Conservation (phyloP, 2,888 invertebrate genomes). For the Zygogramma bicolorata region DNA sequence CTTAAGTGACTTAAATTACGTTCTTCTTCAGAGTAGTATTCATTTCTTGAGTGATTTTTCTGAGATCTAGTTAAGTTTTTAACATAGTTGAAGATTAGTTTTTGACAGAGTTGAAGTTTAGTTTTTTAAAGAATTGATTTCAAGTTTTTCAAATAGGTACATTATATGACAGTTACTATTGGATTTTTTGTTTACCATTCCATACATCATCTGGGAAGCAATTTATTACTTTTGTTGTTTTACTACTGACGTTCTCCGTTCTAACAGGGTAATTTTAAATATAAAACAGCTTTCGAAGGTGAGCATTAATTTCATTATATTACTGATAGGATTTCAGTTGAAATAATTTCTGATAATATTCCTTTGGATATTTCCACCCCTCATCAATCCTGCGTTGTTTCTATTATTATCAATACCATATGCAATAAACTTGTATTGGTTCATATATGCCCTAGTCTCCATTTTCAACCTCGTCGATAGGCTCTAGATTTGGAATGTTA, state of each 20-base stretch:
- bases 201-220: no score
- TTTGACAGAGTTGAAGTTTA: no score
- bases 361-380: slow-evolving; percentile 6
- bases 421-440: slow-evolving; percentile 1
- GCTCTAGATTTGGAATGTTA: slow-evolving; percentile 18
- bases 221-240: no score
- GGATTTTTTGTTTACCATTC: no score
- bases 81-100: background rate
- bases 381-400: background rate
- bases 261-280: background rate
- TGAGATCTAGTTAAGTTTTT: background rate
- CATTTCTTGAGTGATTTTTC: background rate
- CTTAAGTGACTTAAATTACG: background rate
- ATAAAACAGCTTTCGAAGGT: background rate
- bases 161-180: no score
- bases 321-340: background rate
- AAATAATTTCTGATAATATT: slow-evolving; percentile 13
- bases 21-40: background rate
- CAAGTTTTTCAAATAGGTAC: background rate
- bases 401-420: slow-evolving; percentile 4
- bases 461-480: background rate
- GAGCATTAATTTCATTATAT: background rate
- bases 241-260: background rate
- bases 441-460: slow-evolving; percentile 9
- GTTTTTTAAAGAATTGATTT: no score